Percentiles rank a stretch among this genome's conserved stretches.
phyloP scores from a whole-genome alignment of 2,888 invertebrate species.

The Micropterix aruncella region DNA sequence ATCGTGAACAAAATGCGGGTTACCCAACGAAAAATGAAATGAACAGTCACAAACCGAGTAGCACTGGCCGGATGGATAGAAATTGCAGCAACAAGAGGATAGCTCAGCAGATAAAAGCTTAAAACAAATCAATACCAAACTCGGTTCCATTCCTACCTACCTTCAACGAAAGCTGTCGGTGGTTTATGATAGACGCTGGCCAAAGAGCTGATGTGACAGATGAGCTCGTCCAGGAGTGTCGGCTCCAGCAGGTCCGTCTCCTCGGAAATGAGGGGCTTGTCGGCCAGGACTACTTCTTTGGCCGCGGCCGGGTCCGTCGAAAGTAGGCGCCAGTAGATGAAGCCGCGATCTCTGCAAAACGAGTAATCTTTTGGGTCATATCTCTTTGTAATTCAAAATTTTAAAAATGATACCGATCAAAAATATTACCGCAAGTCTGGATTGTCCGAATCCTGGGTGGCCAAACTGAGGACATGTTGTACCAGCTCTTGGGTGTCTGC shows the following conservation, averaged over 20 bases:
- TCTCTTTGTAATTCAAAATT: neutral
- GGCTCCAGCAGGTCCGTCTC: conserved; percentile 98
- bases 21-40: too few relatives aligned
- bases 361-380: neutral
- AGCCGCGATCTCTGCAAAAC: conserved; percentile 75
- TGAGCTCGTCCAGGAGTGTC: conserved; percentile 91
- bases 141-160: conserved; percentile 37
- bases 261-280: conserved; percentile 97
- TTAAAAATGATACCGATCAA: neutral
- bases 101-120: too few relatives aligned
- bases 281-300: conserved; percentile 96
- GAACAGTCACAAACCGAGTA: too few relatives aligned
- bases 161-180: conserved; percentile 96
- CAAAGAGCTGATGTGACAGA: conserved; percentile 95
- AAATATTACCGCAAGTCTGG: conserved; percentile 62
- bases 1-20: too few relatives aligned
- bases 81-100: too few relatives aligned
- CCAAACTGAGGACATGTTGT: conserved; percentile 84
- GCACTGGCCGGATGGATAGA: too few relatives aligned
- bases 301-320: conserved; percentile 99
- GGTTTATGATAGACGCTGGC: conserved; percentile 99
- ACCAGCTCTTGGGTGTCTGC: conserved; percentile 98
- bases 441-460: conserved; percentile 88
- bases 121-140: too few relatives aligned
- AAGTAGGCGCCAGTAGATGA: conserved; percentile 97